phyloP scores from a whole-genome alignment of 2,113 vertebrate genomes.

The Vimba vimba region DNA sequence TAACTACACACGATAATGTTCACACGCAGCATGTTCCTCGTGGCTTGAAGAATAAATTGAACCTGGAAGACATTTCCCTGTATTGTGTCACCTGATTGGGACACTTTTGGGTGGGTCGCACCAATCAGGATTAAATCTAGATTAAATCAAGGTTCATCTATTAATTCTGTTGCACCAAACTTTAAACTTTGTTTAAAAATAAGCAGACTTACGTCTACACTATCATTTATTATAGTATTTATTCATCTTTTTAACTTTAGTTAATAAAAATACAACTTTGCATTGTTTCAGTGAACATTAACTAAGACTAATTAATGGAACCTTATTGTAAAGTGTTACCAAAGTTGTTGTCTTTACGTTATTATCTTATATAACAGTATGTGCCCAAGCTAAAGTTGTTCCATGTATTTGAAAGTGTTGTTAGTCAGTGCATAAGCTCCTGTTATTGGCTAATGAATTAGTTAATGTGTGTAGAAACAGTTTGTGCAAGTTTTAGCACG shows the following conservation, averaged over 20 bases:
- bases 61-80: background rate
- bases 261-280: background rate
- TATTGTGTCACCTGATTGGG: background rate
- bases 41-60: background rate
- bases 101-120: background rate
- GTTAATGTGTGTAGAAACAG: slow-evolving; percentile 45
- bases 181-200: no score
- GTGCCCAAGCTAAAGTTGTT: slow-evolving; percentile 30
- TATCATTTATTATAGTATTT: background rate
- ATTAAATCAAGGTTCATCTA: no score
- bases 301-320: background rate
- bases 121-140: background rate
- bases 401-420: slow-evolving; percentile 50
- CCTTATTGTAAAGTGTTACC: background rate
- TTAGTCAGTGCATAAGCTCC: slow-evolving; percentile 26
- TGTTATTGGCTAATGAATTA: slow-evolving; percentile 45
- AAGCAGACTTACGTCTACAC: no score
- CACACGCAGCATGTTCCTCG: background rate
- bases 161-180: no score
- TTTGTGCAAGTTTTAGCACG: slow-evolving; percentile 38
- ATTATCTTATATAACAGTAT: background rate
- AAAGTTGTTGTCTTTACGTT: background rate
- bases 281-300: background rate
- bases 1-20: background rate
- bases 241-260: background rate